phyloP scores from a whole-genome alignment of 2,888 invertebrate species.

The Amiota minor region DNA sequence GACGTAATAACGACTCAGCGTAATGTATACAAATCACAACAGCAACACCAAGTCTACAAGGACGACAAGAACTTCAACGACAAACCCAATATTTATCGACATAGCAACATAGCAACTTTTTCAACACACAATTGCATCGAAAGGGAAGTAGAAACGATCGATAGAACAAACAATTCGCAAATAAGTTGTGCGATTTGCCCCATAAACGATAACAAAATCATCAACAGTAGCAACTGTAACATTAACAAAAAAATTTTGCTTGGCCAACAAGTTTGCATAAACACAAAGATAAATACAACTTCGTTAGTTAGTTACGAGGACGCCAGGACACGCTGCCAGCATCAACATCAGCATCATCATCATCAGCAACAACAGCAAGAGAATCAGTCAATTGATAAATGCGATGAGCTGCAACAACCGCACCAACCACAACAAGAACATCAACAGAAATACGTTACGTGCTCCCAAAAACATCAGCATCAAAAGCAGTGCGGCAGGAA shows the following conservation, averaged over 20 bases:
- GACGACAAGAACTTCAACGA: neutral
- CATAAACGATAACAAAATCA: conserved; percentile 15
- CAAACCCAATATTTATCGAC: no score
- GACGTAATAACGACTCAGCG: no score
- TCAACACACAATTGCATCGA: neutral
- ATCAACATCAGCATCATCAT: conserved; percentile 35
- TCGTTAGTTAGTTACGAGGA: conserved; percentile 39
- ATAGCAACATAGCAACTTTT: conserved; percentile 25
- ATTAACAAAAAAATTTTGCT: conserved; percentile 36
- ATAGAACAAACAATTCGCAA: conserved; percentile 46
- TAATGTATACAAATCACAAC: conserved; percentile 25
- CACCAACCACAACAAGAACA: neutral
- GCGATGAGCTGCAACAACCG: no score
- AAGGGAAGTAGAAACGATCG: conserved; percentile 6
- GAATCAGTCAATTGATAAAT: conserved; percentile 1
- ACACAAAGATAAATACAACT: conserved; percentile 34
- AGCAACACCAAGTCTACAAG: conserved; percentile 41
- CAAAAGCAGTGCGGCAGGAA: conserved; percentile 13
- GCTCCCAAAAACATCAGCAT: conserved; percentile 26
- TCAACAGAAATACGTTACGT: conserved; percentile 10
- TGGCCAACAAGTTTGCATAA: conserved; percentile 19
- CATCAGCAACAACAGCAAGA: conserved; percentile 24
- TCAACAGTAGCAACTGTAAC: conserved; percentile 40
- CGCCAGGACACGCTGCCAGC: neutral
- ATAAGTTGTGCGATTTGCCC: conserved; percentile 46